phyloP scores from a whole-genome alignment of 2,113 vertebrate genomes.

The Gymnogyps californianus region DNA sequence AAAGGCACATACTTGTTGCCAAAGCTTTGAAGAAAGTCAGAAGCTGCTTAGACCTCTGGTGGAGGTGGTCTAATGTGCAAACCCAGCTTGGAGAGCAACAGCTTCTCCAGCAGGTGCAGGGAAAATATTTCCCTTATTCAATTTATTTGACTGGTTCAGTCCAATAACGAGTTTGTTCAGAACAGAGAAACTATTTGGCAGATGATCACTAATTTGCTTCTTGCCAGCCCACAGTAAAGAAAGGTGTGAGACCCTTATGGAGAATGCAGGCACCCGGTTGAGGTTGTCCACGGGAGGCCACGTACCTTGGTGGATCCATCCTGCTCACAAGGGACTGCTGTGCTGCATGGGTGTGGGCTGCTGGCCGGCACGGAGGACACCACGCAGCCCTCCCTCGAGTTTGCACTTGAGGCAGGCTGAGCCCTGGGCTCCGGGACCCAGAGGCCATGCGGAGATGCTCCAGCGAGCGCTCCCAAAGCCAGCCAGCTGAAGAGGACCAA shows the following conservation, averaged over 20 bases:
- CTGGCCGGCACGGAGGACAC: accelerated
- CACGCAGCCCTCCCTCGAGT: accelerated
- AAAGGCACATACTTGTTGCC: not conserved
- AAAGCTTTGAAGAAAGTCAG: not conserved
- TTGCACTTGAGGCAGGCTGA: not conserved
- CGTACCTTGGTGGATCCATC: not conserved
- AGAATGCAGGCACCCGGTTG: accelerated
- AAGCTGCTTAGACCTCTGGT: conserved; percentile 16
- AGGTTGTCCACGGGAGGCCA: not conserved
- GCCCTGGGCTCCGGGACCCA: not conserved
- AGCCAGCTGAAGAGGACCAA: conserved; percentile 58
- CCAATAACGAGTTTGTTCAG: not conserved
- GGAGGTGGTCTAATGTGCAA: not conserved
- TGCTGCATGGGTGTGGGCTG: accelerated
- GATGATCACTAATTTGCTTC: not conserved
- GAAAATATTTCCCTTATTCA: conserved; percentile 28
- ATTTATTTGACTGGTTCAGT: not conserved
- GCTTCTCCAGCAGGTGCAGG: conserved; percentile 40
- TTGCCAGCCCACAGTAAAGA: not conserved
- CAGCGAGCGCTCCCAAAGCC: conserved; percentile 19
- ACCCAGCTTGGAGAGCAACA: not conserved
- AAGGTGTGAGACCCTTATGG: not conserved
- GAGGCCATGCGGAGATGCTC: not conserved
- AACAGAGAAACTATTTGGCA: conserved; percentile 10
- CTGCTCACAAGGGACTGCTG: not conserved